phyloP scores from a whole-genome alignment of 92 coral and sea anemone species.

The Bergia puertoricense region DNA sequence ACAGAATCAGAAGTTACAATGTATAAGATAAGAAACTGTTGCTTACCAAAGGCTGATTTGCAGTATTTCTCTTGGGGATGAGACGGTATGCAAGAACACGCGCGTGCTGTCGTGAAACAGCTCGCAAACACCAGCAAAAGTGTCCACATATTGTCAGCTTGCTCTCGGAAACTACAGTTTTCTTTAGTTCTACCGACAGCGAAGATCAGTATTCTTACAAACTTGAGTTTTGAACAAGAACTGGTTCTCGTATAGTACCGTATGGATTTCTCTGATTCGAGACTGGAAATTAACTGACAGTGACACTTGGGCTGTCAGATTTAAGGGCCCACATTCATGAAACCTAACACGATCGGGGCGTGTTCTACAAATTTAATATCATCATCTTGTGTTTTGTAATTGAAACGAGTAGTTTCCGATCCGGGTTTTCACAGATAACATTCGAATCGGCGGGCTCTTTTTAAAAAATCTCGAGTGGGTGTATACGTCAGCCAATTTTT shows the following conservation, averaged over 20 bases:
- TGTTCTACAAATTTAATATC: slow-evolving; percentile 6
- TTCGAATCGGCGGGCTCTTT: background rate
- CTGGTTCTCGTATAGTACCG: background rate
- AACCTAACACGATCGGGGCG: slow-evolving; percentile 32
- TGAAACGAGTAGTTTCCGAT: slow-evolving; percentile 28
- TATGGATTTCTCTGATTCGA: slow-evolving; percentile 1
- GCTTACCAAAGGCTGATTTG: slow-evolving; percentile 93
- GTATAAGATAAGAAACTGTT: background rate
- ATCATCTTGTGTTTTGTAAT: slow-evolving; percentile 22
- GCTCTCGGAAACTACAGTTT: background rate
- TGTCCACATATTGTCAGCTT: slow-evolving; percentile 17
- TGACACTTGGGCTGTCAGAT: slow-evolving; percentile 31
- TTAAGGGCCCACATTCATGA: slow-evolving; percentile 21
- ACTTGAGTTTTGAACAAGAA: background rate
- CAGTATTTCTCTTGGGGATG: slow-evolving; percentile 95
- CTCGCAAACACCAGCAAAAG: background rate
- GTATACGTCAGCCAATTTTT: background rate
- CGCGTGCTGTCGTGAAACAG: slow-evolving; percentile 25
- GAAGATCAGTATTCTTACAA: background rate
- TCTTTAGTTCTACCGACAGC: background rate
- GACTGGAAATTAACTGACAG: slow-evolving; percentile 26
- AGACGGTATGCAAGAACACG: slow-evolving; percentile 84
- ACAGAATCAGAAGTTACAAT: background rate
- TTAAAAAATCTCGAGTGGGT: slow-evolving; percentile 7
- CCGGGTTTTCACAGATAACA: slow-evolving; percentile 5